Evolutionary conservation across 2,113 vertebrate species (phyloP).

Genomic region (Camelus bactrianus): DNA sequence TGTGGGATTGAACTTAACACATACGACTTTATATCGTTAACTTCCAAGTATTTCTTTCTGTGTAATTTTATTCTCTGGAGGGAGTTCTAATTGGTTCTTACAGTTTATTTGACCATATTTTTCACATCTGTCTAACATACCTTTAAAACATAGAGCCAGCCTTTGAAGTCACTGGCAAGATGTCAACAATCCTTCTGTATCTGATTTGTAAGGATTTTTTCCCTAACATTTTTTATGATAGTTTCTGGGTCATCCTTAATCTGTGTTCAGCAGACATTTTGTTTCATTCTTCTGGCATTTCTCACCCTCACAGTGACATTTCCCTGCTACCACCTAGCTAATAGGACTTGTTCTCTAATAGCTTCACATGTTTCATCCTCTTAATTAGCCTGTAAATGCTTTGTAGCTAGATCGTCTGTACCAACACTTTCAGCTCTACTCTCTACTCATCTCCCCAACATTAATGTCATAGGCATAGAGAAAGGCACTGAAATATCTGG

Average conservation of each 20-base stretch:
- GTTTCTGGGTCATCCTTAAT: conserved; percentile 42
- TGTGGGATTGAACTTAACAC: background rate
- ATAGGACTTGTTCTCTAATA: conserved; percentile 21
- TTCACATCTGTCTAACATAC: background rate
- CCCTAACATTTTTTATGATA: background rate
- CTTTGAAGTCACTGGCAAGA: conserved; percentile 12
- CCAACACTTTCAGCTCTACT: background rate
- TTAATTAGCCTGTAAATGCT: conserved; percentile 43
- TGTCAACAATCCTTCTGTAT: background rate
- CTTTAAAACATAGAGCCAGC: background rate
- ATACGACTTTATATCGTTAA: conserved; percentile 14
- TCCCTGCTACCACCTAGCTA: background rate
- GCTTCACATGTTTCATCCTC: background rate
- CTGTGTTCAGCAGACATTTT: background rate
- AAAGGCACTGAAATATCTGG: conserved; percentile 39
- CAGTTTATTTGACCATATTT: background rate
- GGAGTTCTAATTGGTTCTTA: background rate
- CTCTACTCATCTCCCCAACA: background rate
- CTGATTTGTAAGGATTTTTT: conserved; percentile 11
- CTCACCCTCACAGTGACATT: background rate
- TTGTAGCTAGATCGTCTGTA: background rate
- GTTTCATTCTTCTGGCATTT: conserved; percentile 48
- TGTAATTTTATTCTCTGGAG: background rate
- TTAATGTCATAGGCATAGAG: background rate
- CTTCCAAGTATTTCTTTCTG: conserved; percentile 48